Evolutionary conservation across 2,888 invertebrate genomes (phyloP), one percentile per base, ranked within the genome.

Genomic region (Ophion costatus): DNA sequence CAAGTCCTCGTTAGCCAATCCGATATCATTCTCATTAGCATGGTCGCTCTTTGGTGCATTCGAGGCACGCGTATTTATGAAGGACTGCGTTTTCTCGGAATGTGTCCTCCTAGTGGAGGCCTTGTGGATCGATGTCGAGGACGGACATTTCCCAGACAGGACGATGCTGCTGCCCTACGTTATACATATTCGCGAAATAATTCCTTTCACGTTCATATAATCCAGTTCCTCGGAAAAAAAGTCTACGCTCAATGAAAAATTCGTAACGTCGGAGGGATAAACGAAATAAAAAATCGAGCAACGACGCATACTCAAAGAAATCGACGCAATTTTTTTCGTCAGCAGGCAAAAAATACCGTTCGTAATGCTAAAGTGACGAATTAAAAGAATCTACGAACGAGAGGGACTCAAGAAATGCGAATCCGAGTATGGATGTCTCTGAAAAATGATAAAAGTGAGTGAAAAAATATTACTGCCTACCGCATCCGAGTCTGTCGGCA

Each of bases 401-500:
- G 38, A 11, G 14, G 45, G 11, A 10, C 2, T 14, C 14, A 11
- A 45, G 1, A 45, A 45, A 14, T 45, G 4, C 3, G 3, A 45
- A 45, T 14, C 1, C 45, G 14, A 11, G 1, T 45, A 11, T 45
- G 45, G 14, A 45, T 14, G 14, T 45, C 14, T 45, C 42, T 11
- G 14, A 10, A 45, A 45, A 11, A 14, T 14, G 14, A 51, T 51
- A 17, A 2, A 51, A 51, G 51, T 51, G 5, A 45, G 3, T 45
- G 9, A 29, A 70, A n/a, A 67, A 29, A 29, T 20, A 11, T 10
- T 64, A 10, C 3, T 9, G 33, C 87, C 87, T 87, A 91, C 92
- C 82, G 89, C 86, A 79, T 92, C 92, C 7, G 91, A 90, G 83
- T 93, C 90, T 45, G 90, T 87, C 66, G 90, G 88, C 51, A 93